Base-by-base conservation (phyloP, 2,113 vertebrate genomes). In the Heliornis fulica region DNA sequence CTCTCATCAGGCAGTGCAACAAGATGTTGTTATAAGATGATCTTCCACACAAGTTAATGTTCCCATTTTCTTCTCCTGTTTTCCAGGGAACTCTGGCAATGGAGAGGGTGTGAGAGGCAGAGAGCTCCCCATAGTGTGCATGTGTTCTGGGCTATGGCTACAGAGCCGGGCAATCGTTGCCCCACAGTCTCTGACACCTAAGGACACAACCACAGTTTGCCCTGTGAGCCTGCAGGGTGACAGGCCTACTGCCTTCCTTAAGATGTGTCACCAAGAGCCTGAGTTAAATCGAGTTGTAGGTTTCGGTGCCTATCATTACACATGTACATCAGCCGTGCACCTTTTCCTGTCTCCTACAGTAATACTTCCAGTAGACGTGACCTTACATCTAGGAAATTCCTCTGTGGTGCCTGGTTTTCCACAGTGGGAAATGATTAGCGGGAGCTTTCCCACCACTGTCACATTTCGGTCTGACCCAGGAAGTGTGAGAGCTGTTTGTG, bases 111-210 rank as follows among this genome's bases (percentile, higher is more conserved):
- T 43, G 32, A 59, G 40, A 57, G 36, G 17, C 2, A 4, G 48
- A 81, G 32, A 38, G 4, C 12, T 51, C 70, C 23, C 19, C 10
- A 0, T 8, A 7, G 21, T 7, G 4, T 11, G 0, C 11, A 1
- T 48, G 38, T 32, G 17, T 74, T 76, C 15, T 41, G 56, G 46
- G 46, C 43, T 71, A 22, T 59, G 59, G 29, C 50, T 69, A 36
- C 80, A 85, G n/a, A 48, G 20, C 45, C 3, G 2, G 40, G 51
- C 79, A 82, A 1, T 21, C n/a, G 9, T 1, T 59, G 25, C 13
- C 15, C 12, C n/a, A 10, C 3, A 6, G 68, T 31, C 51, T 51
- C 70, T 1, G 1, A 13, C 0, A 0, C n/a, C 32, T 22, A 3
- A 26, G 7, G 60, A 40, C 31, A 13, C 23, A 61, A 81, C 41